Evolutionary conservation across 2,888 invertebrate species (phyloP).

Genomic region (Limnephilus lunatus): DNA sequence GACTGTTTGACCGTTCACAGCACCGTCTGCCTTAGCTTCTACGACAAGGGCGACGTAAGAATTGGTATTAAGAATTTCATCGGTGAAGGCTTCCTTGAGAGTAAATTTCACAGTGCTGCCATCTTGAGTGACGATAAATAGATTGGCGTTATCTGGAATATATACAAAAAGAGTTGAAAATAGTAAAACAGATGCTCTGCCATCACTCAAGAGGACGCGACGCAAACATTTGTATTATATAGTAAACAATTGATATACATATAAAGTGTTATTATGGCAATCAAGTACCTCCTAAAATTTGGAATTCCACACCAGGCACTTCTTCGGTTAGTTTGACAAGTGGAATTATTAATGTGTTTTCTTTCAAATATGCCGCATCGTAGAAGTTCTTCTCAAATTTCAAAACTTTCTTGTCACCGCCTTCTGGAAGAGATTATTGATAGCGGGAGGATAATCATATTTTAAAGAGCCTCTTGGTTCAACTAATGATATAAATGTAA

Average conservation of each 20-base stretch:
- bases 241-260: neutral
- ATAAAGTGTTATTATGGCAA: neutral
- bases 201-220: neutral
- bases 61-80: conserved; percentile 27
- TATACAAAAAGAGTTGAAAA: neutral
- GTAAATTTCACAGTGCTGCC: conserved; percentile 66
- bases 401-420: neutral
- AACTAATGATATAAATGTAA: neutral
- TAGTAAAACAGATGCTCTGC: neutral
- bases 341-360: neutral
- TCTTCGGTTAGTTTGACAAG: conserved; percentile 19
- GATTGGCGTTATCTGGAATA: conserved; percentile 2
- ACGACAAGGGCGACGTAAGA: conserved; percentile 70
- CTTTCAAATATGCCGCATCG: conserved; percentile 3
- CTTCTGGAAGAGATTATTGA: neutral
- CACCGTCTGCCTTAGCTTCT: conserved; percentile 70
- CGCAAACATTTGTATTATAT: neutral
- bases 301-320: neutral
- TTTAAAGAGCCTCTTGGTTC: neutral
- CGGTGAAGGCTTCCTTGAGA: conserved; percentile 7
- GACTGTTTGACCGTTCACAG: conserved; percentile 67
- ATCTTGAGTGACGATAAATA: neutral
- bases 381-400: neutral
- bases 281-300: neutral
- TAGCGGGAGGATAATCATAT: neutral